Evolutionary conservation across 1,140 invertebrate species (phyloP).

Genomic region (Sycophila sp.): DNA sequence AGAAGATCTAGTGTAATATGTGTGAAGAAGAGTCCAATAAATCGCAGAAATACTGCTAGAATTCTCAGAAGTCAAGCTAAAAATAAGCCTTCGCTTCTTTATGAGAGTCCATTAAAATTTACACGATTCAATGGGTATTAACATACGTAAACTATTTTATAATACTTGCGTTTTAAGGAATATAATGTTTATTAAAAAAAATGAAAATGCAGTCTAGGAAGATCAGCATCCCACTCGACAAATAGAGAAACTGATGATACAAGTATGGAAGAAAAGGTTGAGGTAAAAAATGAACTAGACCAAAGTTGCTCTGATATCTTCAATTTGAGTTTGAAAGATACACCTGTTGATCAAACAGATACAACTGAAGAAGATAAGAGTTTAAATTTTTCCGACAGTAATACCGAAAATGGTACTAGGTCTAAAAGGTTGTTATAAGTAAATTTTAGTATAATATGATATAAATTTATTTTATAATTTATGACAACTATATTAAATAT

Average conservation of each 20-base stretch:
- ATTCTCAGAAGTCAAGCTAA: not conserved
- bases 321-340: too few species aligned
- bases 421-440: not conserved
- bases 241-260: not conserved
- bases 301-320: too few species aligned
- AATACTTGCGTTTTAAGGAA: not conserved
- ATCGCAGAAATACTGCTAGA: not conserved
- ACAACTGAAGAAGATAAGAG: too few species aligned
- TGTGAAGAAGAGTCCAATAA: constrained; percentile 19
- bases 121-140: constrained; percentile 8
- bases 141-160: not conserved
- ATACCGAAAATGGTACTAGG: not conserved
- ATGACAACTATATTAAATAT: not conserved
- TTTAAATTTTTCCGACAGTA: too few species aligned
- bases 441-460: not conserved
- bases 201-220: not conserved
- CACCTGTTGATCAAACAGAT: too few species aligned
- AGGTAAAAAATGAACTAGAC: not conserved
- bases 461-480: not conserved
- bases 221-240: not conserved
- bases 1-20: constrained; percentile 12
- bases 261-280: not conserved
- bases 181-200: not conserved
- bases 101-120: constrained; percentile 33
- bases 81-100: not conserved